A percentile compares a stretch with the other conserved stretches of the same genome.
phyloP scores from a whole-genome alignment of 2,797 vertebrate genomes.

The Pipistrellus pipistrellus region DNA sequence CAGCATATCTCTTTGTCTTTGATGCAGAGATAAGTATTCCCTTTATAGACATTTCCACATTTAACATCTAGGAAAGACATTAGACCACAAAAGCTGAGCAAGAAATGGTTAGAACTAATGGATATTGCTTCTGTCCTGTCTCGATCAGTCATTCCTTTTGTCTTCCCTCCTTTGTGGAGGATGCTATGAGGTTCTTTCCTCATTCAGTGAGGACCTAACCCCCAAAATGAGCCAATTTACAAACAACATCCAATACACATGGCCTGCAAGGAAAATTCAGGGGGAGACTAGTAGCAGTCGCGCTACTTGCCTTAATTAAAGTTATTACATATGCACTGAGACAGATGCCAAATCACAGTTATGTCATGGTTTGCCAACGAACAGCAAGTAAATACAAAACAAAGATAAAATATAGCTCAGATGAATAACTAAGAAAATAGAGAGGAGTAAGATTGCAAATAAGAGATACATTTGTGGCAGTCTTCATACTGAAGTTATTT shows the following conservation, averaged over 20 bases:
- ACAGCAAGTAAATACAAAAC: slow-evolving; percentile 27
- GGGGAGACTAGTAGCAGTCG: neutral
- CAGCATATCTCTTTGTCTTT: slow-evolving; percentile 7
- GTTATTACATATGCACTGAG: neutral
- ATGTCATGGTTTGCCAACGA: neutral
- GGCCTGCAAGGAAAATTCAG: neutral
- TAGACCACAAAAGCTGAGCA: slow-evolving; percentile 45
- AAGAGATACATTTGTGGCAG: slow-evolving; percentile 21
- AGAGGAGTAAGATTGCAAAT: neutral
- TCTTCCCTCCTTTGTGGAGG: neutral
- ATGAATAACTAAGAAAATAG: slow-evolving; percentile 30
- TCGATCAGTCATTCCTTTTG: slow-evolving; percentile 1
- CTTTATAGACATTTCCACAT: slow-evolving; percentile 18
- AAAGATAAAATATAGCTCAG: slow-evolving; percentile 53
- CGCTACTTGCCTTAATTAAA: neutral
- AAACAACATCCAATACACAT: neutral
- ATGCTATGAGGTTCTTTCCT: slow-evolving; percentile 22
- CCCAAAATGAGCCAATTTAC: slow-evolving; percentile 22
- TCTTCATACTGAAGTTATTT: slow-evolving; percentile 26
- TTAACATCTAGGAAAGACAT: slow-evolving; percentile 16
- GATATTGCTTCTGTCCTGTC: neutral
- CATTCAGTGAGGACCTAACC: slow-evolving; percentile 16
- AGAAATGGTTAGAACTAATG: slow-evolving; percentile 35
- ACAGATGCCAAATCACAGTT: slow-evolving; percentile 11
- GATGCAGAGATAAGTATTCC: slow-evolving; percentile 33